phyloP scores from a whole-genome alignment of 2,113 vertebrate genomes.

The Podiceps cristatus region DNA sequence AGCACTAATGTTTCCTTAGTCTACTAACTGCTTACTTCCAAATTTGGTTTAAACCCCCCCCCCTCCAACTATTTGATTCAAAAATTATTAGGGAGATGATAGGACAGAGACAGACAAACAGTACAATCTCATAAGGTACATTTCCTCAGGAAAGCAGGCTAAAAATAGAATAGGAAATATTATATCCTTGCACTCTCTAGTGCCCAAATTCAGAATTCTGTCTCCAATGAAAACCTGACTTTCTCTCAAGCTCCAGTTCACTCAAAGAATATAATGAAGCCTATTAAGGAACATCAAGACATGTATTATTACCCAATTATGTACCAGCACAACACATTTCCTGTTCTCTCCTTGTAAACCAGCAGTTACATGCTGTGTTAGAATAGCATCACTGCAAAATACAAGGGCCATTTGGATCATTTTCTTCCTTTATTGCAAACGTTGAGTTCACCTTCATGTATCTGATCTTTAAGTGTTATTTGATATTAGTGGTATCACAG shows the following conservation, averaged over 20 bases:
- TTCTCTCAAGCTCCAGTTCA: slow-evolving; percentile 28
- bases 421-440: not conserved
- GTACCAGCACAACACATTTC: slow-evolving; percentile 13
- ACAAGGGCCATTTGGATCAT: not conserved
- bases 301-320: slow-evolving; percentile 50
- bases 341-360: slow-evolving; percentile 4
- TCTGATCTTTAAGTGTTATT: not conserved
- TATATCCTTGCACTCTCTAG: slow-evolving; percentile 28
- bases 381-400: not conserved
- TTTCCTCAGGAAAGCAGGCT: slow-evolving; percentile 1
- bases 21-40: not conserved
- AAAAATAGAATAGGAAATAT: slow-evolving; percentile 17
- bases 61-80: not conserved
- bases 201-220: slow-evolving; percentile 7
- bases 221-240: not conserved
- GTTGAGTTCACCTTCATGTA: not conserved
- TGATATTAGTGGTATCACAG: not conserved
- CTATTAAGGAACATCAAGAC: slow-evolving; percentile 30
- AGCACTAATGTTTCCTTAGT: not conserved
- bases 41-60: not conserved
- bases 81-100: not conserved
- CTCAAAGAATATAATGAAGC: slow-evolving; percentile 23
- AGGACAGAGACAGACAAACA: not conserved
- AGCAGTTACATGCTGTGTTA: slow-evolving; percentile 17
- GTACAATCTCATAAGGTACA: not conserved